These are phyloP conservation scores for Caenorhabditis sinica DNA, from an alignment of 2,888 invertebrate species.

Conservation along the genomic window DNA sequence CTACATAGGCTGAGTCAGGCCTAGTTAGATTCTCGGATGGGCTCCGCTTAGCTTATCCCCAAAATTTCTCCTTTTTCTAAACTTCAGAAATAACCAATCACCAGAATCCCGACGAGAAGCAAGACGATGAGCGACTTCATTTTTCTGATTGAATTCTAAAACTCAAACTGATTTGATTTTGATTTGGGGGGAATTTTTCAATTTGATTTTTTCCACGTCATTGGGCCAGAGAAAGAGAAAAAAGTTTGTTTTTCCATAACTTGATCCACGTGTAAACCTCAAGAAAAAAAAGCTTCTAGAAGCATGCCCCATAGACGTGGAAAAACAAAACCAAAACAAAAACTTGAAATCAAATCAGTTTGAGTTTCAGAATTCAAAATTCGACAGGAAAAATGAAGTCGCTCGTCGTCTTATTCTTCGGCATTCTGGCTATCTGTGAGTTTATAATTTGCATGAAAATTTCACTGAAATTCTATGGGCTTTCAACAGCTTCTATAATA, in stretches of 20 bases:
- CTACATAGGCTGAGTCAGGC: too few species aligned
- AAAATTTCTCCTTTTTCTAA: too few species aligned
- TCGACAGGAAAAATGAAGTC: not conserved
- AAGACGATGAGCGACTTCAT: not conserved
- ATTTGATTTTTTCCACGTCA: not conserved
- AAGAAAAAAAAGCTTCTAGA: not conserved
- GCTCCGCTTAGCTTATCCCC: too few species aligned
- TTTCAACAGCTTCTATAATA: too few species aligned
- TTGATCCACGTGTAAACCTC: not conserved
- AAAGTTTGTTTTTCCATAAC: not conserved
- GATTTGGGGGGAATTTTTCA: too few species aligned
- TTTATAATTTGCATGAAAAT: too few species aligned
- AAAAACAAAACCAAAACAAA: too few species aligned
- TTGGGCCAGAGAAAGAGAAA: too few species aligned
- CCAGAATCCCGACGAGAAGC: not conserved
- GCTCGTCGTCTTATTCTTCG: not conserved
- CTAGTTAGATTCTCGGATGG: too few species aligned
- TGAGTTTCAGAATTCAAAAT: not conserved
- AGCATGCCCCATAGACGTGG: too few species aligned
- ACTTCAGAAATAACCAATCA: not conserved
- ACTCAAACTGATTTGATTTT: not conserved
- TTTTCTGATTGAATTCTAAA: not conserved
- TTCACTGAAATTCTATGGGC: too few species aligned
- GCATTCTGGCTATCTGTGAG: not conserved
- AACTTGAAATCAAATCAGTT: too few species aligned